A percentile compares a stretch with the other conserved stretches of the same genome.
Conservation (phyloP, 1,140 invertebrate species). For the Dermatophagoides farinae region DNA sequence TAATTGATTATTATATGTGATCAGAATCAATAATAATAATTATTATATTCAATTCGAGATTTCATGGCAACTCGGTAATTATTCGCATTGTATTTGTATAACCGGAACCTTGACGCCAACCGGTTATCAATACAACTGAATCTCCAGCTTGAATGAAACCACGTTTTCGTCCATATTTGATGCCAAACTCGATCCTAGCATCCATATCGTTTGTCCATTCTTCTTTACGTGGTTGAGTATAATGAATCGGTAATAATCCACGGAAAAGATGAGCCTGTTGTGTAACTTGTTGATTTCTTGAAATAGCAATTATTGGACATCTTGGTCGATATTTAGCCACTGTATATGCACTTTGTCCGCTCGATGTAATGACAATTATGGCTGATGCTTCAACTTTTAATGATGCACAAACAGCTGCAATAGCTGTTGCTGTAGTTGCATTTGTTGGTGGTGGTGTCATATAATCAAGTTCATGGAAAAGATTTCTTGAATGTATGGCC, state of each 20-base stretch:
- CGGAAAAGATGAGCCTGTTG: conserved; percentile 81
- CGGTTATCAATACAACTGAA: conserved; percentile 34
- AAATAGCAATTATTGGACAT: conserved; percentile 91
- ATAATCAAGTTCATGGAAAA: conserved; percentile 20
- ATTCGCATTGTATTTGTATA: conserved; percentile 38
- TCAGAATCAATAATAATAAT: no score
- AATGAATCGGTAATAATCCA: conserved; percentile 77
- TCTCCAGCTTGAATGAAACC: conserved; percentile 30
- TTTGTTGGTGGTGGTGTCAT: conserved; percentile 43
- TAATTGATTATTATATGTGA: no score
- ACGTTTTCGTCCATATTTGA: conserved; percentile 58
- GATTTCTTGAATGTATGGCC: conserved; percentile 58
- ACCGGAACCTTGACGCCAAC: conserved; percentile 34
- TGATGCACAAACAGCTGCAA: conserved; percentile 87
- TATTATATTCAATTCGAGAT: no score
- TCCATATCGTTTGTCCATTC: conserved; percentile 94
- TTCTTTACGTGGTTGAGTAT: conserved; percentile 19
- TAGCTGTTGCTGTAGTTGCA: conserved; percentile 71
- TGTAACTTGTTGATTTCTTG: conserved; percentile 40
- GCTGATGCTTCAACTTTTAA: conserved; percentile 72
- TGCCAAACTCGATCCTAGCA: conserved; percentile 61
- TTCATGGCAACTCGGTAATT: conserved; percentile 22
- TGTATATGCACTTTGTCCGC: conserved; percentile 68
- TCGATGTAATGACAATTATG: conserved; percentile 84
- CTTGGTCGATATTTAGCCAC: conserved; percentile 83